Percentiles rank a stretch among this genome's conserved stretches.
Conservation (phyloP, 1,140 invertebrate species). For the Polypedilum pembai region DNA sequence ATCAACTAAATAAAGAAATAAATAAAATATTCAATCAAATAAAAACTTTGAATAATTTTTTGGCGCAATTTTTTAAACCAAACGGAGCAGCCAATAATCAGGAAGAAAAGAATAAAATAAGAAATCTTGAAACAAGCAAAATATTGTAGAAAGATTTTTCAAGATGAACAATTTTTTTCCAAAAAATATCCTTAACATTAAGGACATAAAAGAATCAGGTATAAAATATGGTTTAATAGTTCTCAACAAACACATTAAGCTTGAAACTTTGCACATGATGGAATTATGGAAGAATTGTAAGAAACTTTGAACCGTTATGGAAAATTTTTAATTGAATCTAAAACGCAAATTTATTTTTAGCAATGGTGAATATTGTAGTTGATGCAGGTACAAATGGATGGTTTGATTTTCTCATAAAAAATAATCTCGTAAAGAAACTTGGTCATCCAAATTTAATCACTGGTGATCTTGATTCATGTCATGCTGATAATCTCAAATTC, state of each 20-base stretch:
- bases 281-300: background rate
- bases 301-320: background rate
- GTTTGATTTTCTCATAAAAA: conserved; percentile 50
- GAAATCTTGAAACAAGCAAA: too few species aligned
- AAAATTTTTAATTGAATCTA: background rate
- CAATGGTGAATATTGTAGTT: conserved; percentile 39
- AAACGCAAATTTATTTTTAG: background rate
- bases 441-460: conserved; percentile 62
- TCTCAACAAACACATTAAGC: background rate
- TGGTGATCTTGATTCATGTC: conserved; percentile 75
- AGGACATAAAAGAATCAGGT: background rate
- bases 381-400: conserved; percentile 65
- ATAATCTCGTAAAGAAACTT: conserved; percentile 32
- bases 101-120: too few species aligned
- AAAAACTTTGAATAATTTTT: too few species aligned
- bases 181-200: background rate
- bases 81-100: too few species aligned
- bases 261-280: background rate
- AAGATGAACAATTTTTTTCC: background rate
- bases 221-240: background rate
- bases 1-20: too few species aligned
- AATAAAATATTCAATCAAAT: too few species aligned
- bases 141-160: background rate
- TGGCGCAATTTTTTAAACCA: too few species aligned
- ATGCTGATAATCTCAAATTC: conserved; percentile 48